A percentile compares a stretch with the other conserved stretches of the same genome.
phyloP scores from a whole-genome alignment of 2,888 invertebrate species.

The Deilephila elpenor region DNA sequence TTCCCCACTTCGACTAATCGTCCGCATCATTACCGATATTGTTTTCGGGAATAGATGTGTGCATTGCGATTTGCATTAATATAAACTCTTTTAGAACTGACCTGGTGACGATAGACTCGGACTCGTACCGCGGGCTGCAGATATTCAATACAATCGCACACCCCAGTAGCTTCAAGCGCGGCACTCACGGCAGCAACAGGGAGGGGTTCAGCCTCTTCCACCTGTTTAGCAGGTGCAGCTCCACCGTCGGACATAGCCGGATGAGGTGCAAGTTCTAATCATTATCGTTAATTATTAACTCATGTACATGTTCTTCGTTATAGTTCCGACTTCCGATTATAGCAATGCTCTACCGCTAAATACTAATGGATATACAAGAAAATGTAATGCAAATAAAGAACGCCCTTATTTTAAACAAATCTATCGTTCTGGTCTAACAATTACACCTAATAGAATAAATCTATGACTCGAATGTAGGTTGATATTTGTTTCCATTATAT shows the following conservation, averaged over 20 bases:
- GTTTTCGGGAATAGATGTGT: too few species aligned
- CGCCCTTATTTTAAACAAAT: too few species aligned
- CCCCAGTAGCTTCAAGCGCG: conserved; percentile 90
- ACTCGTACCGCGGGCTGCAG: conserved; percentile 90
- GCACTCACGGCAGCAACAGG: conserved; percentile 81
- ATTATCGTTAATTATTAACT: background rate
- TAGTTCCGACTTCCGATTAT: background rate
- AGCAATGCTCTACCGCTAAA: background rate
- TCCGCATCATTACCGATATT: too few species aligned
- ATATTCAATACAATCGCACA: conserved; percentile 90
- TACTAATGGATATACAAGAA: too few species aligned
- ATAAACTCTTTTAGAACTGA: conserved; percentile 79
- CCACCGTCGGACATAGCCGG: conserved; percentile 86
- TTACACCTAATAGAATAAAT: too few species aligned
- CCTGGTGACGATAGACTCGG: conserved; percentile 88
- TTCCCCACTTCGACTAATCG: too few species aligned
- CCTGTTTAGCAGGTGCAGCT: conserved; percentile 89
- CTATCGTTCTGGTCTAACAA: too few species aligned
- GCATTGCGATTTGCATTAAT: too few species aligned
- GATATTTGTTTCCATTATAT: too few species aligned
- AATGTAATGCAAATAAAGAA: too few species aligned
- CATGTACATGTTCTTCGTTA: background rate
- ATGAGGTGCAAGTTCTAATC: conserved; percentile 81
- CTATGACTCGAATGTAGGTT: too few species aligned
- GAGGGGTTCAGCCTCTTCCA: conserved; percentile 91